Conservation (phyloP, 2,113 vertebrate species). For the Spizaetus ornatus region DNA sequence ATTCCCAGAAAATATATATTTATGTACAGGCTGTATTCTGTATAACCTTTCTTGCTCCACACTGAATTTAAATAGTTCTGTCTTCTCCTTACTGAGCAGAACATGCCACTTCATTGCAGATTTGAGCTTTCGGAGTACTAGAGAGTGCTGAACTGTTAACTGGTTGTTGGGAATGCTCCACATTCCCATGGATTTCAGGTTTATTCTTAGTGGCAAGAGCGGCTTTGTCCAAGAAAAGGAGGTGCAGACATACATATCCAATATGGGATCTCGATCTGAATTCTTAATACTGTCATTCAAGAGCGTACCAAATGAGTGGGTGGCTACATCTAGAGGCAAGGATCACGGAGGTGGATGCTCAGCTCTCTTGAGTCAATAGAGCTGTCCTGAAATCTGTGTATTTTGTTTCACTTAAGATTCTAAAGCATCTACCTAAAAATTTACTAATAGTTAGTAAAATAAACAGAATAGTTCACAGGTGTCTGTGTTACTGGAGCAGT, state of each 20-base stretch:
- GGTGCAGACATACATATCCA: neutral
- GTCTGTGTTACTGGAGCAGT: neutral
- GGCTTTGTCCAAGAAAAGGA: neutral
- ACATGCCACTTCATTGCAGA: neutral
- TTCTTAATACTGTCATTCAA: neutral
- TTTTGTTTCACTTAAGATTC: neutral
- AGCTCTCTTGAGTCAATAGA: neutral
- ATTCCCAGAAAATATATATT: neutral
- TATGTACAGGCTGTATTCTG: neutral
- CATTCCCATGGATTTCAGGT: neutral
- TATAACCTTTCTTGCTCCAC: neutral
- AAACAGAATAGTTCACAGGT: neutral
- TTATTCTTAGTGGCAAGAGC: neutral
- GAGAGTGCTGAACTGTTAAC: neutral
- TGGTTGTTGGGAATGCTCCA: neutral
- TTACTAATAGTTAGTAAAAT: neutral
- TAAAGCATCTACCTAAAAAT: neutral
- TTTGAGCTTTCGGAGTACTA: neutral
- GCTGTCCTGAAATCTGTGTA: neutral
- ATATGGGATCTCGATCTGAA: neutral
- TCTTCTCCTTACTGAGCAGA: neutral
- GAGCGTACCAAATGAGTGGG: accelerated
- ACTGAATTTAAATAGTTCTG: neutral
- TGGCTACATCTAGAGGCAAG: neutral
- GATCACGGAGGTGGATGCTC: neutral